phyloP scores from a whole-genome alignment of 2,888 invertebrate genomes.

The Calameuta idolon region DNA sequence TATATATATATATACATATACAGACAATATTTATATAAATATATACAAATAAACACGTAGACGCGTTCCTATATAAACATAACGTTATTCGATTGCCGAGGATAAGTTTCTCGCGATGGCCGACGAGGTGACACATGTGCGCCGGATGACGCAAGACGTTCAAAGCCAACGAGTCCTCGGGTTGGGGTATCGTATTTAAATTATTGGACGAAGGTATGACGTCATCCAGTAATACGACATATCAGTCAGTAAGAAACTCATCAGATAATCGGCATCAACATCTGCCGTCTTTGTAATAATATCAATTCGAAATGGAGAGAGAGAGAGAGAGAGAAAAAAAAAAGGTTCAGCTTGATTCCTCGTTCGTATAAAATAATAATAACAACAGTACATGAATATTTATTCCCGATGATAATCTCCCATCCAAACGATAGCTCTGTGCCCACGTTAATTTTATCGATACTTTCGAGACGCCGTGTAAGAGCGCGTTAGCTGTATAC shows the following conservation, averaged over 20 bases:
- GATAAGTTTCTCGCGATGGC: constrained; percentile 6
- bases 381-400: background rate
- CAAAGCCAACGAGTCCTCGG: background rate
- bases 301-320: background rate
- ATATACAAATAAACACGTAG: background rate
- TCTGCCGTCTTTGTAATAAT: background rate
- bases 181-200: background rate
- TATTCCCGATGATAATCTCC: background rate
- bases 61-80: background rate
- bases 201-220: constrained; percentile 2
- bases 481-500: background rate
- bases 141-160: background rate
- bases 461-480: background rate
- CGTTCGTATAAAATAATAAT: background rate
- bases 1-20: too few species aligned
- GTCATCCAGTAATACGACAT: background rate
- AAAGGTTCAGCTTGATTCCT: background rate
- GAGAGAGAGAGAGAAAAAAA: background rate
- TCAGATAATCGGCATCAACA: background rate
- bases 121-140: constrained; percentile 6
- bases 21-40: too few species aligned
- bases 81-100: constrained; percentile 8
- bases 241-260: background rate
- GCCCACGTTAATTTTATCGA: background rate
- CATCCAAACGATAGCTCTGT: background rate